A percentile compares a stretch with the other conserved stretches of the same genome.
These are phyloP conservation scores for Coronaproctus castanopsis DNA, from an alignment of 2,888 invertebrate genomes.

Conservation along the genomic window DNA sequence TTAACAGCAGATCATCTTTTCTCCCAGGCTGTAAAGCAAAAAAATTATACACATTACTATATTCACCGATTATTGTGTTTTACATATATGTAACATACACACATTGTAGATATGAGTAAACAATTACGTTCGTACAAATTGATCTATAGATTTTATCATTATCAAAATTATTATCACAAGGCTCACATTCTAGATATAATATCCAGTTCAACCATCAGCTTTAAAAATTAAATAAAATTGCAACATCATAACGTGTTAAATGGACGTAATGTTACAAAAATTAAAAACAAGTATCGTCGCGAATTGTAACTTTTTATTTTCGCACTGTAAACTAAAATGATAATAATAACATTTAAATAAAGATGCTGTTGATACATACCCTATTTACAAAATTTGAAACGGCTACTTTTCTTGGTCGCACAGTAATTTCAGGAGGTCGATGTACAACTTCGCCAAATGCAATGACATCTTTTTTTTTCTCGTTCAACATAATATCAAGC, in stretches of 20 bases:
- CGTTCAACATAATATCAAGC: constrained; percentile 26
- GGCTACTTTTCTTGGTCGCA: constrained; percentile 32
- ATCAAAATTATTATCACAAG: too few species aligned
- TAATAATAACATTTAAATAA: constrained; percentile 4
- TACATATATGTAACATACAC: too few species aligned
- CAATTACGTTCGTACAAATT: too few species aligned
- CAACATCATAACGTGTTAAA: too few species aligned
- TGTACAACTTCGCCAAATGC: constrained; percentile 54
- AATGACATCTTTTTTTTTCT: constrained; percentile 40
- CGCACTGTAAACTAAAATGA: background rate
- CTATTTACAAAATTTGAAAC: constrained; percentile 22
- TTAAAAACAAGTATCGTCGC: too few species aligned
- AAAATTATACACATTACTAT: constrained; percentile 11
- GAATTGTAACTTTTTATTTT: background rate
- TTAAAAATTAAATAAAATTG: background rate
- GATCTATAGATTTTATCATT: too few species aligned
- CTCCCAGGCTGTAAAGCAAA: constrained; percentile 35
- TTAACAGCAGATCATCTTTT: constrained; percentile 38
- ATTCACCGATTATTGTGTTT: constrained; percentile 1
- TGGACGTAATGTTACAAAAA: too few species aligned
- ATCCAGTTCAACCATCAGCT: too few species aligned
- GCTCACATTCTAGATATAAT: too few species aligned
- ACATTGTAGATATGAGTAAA: too few species aligned
- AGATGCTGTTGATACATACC: constrained; percentile 11
- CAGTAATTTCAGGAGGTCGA: constrained; percentile 44